Evolutionary conservation across 1,140 invertebrate genomes (phyloP).

Genomic region (Gonioctena quinquepunctata): DNA sequence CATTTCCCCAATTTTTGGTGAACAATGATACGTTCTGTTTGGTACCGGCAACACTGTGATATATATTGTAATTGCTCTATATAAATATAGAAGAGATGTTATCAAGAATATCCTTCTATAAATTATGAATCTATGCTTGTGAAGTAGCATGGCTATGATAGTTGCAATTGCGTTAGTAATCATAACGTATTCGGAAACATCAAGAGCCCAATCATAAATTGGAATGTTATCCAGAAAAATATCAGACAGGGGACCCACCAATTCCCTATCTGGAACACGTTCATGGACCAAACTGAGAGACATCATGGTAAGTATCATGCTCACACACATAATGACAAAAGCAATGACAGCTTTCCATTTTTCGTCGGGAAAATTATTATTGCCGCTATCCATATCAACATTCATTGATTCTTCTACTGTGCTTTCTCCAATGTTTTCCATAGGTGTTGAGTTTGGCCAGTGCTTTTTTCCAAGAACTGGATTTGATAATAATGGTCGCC

Average conservation of each 20-base stretch:
- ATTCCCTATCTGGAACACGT: constrained; percentile 74
- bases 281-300: constrained; percentile 85
- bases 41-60: constrained; percentile 85
- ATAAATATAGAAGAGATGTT: constrained; percentile 81
- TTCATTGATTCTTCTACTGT: no score
- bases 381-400: not conserved
- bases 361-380: not conserved
- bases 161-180: constrained; percentile 75
- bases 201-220: constrained; percentile 74
- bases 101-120: constrained; percentile 80
- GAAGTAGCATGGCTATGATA: constrained; percentile 76
- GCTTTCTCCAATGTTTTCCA: no score
- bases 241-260: constrained; percentile 76
- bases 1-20: constrained; percentile 76
- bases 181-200: constrained; percentile 85
- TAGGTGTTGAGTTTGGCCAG: no score
- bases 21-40: constrained; percentile 81
- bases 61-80: constrained; percentile 86
- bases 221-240: constrained; percentile 76
- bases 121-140: constrained; percentile 86
- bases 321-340: constrained; percentile 64
- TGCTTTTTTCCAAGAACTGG: no score
- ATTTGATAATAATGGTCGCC: no score
- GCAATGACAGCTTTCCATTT: constrained; percentile 51
- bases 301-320: constrained; percentile 45